phyloP scores from a whole-genome alignment of 2,888 invertebrate genomes.

The Thysanoteuthis rhombus region DNA sequence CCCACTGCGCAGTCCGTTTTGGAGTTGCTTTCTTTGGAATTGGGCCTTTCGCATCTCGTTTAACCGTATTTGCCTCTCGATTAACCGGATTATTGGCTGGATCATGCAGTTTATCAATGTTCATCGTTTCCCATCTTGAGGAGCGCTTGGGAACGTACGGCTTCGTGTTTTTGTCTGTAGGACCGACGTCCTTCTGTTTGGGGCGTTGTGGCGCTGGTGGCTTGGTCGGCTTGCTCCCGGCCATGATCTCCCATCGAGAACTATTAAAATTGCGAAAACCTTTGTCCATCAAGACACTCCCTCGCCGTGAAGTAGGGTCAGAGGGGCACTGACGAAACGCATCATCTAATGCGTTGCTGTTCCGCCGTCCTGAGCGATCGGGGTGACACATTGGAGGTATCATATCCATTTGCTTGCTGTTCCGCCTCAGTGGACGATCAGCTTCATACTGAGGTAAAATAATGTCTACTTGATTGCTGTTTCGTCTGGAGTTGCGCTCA shows the following conservation, averaged over 20 bases:
- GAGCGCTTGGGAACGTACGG: background rate
- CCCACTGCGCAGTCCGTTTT: background rate
- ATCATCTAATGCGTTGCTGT: background rate
- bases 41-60: background rate
- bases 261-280: background rate
- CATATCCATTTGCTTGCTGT: background rate
- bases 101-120: background rate
- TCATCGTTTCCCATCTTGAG: background rate
- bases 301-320: background rate
- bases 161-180: background rate
- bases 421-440: background rate
- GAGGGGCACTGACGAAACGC: background rate
- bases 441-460: background rate
- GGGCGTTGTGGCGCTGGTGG: background rate
- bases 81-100: background rate
- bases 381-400: background rate
- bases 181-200: background rate
- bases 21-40: background rate
- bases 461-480: background rate
- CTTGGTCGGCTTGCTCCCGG: background rate
- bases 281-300: background rate
- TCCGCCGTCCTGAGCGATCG: background rate
- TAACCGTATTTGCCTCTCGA: background rate
- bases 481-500: background rate
- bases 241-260: background rate